phyloP scores from a whole-genome alignment of 1,140 invertebrate genomes.

The Diorhabda elongata region DNA sequence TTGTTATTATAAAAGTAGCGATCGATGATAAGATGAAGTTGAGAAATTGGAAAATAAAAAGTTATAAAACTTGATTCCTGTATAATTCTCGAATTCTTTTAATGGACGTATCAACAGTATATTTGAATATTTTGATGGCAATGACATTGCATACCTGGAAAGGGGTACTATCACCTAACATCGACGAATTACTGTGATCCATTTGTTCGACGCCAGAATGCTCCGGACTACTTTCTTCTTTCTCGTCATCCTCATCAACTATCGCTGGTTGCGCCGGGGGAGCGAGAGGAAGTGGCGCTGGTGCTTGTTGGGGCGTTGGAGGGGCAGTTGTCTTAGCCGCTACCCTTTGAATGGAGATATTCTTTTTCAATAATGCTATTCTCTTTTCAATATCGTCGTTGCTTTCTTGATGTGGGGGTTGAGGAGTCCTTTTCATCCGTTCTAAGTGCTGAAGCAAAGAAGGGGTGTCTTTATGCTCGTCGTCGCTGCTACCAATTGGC shows the following conservation, averaged over 20 bases:
- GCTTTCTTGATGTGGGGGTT: constrained; percentile 11
- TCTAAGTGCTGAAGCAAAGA: neutral
- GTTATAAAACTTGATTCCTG: too few species aligned
- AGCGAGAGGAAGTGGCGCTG: neutral
- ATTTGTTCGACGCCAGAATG: constrained; percentile 37
- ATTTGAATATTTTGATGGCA: too few species aligned
- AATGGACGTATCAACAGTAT: too few species aligned
- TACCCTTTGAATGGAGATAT: constrained; percentile 35
- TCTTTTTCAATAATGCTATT: constrained; percentile 34
- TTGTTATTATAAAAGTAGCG: too few species aligned
- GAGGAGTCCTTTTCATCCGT: neutral
- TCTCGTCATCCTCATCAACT: constrained; percentile 13
- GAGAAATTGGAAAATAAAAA: too few species aligned
- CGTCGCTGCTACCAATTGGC: constrained; percentile 27
- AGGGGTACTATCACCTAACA: constrained; percentile 37
- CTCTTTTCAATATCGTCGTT: constrained; percentile 32
- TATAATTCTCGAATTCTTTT: too few species aligned
- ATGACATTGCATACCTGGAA: constrained; percentile 36
- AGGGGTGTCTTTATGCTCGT: constrained; percentile 20
- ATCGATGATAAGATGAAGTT: too few species aligned
- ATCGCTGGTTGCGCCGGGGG: constrained; percentile 3
- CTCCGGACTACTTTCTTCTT: constrained; percentile 20
- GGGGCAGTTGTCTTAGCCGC: neutral
- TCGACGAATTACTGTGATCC: constrained; percentile 36
- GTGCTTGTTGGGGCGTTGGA: constrained; percentile 17